Base-by-base conservation (phyloP, 2,113 vertebrate genomes). In the Ochotona curzoniae region DNA sequence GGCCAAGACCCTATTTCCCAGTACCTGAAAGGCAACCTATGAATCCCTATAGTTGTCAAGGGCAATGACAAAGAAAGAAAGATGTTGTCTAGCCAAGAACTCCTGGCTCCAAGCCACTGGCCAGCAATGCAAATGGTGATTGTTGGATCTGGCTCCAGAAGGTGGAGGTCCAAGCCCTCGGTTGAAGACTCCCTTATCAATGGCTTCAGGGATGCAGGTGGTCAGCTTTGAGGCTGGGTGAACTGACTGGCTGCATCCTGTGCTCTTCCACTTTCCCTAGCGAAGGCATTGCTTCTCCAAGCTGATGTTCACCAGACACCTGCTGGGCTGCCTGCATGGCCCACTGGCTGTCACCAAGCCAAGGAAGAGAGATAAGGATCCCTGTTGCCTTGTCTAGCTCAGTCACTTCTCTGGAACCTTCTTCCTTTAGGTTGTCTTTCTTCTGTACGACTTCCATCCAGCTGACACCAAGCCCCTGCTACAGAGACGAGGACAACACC, bases 21-120 rank as follows among this genome's bases (percentile, higher is more conserved):
- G 78, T 71, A 78, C 90, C 92, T 91, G 66, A 87, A 69, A 84
- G 86, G 73, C 83, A 57, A 89, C 35, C 87, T 54, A 66, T 15
- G 38, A 4, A 9, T n/a, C n/a, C 71, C 26, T 70, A 2, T 3
- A 38, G 71, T 38, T 1, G 61, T 74, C 47, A 26, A 86, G 20
- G 49, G 87, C 79, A 38, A 35, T 63, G 26, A 87, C 71, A 61
- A 80, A 32, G 87, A 21, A 5, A 57, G 84, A 7, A 30, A 83
- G 30, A 63, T 11, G 12, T 13, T 51, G 51, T 15, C 44, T 35
- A 14, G 71, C 25, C 14, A 83, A 70, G 60, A 75, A 32, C 38
- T 17, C 57, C n/a, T 63, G 61, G 47, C 47, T 66, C 60, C 17
- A 1, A 69, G 73, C 25, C 35, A 70, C 73, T 23, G 28, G 23